phyloP scores from a whole-genome alignment of 2,888 invertebrate species.

The Lottia gigantea region DNA sequence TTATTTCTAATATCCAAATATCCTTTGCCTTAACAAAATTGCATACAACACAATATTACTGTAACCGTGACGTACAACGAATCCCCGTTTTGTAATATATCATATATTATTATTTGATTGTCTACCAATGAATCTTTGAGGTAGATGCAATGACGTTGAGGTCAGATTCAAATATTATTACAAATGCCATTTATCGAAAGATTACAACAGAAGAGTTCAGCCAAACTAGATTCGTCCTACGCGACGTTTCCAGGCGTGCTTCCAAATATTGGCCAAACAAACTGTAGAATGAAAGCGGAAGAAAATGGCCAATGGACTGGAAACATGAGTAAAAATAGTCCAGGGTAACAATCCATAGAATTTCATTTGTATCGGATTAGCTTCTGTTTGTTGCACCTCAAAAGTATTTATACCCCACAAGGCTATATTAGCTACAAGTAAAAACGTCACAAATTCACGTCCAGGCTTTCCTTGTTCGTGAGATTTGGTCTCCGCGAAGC shows the following conservation, averaged over 20 bases:
- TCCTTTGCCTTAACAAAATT: too few relatives aligned
- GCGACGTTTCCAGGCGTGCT: slow-evolving; percentile 77
- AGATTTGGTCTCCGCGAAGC: slow-evolving; percentile 88
- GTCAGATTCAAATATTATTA: too few relatives aligned
- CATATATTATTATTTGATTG: too few relatives aligned
- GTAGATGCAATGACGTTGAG: too few relatives aligned
- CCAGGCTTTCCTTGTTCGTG: slow-evolving; percentile 95
- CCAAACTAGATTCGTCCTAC: neutral
- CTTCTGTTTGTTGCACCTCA: slow-evolving; percentile 85
- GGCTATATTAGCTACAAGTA: slow-evolving; percentile 93
- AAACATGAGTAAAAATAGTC: slow-evolving; percentile 91
- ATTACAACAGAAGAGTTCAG: too few relatives aligned
- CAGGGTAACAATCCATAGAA: slow-evolving; percentile 94
- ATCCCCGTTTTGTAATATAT: too few relatives aligned
- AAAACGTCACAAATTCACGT: slow-evolving; percentile 93
- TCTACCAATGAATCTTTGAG: too few relatives aligned
- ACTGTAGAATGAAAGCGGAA: slow-evolving; percentile 94
- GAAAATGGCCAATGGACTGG: slow-evolving; percentile 93
- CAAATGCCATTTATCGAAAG: too few relatives aligned
- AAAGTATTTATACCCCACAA: slow-evolving; percentile 97
- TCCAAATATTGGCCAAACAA: slow-evolving; percentile 96
- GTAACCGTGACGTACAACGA: too few relatives aligned
- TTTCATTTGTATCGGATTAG: slow-evolving; percentile 90
- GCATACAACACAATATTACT: too few relatives aligned
- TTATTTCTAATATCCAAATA: too few relatives aligned